Percentiles rank a stretch among this genome's conserved stretches.
Conservation (phyloP, 2,113 vertebrate genomes). For the Psephotus haematonotus region DNA sequence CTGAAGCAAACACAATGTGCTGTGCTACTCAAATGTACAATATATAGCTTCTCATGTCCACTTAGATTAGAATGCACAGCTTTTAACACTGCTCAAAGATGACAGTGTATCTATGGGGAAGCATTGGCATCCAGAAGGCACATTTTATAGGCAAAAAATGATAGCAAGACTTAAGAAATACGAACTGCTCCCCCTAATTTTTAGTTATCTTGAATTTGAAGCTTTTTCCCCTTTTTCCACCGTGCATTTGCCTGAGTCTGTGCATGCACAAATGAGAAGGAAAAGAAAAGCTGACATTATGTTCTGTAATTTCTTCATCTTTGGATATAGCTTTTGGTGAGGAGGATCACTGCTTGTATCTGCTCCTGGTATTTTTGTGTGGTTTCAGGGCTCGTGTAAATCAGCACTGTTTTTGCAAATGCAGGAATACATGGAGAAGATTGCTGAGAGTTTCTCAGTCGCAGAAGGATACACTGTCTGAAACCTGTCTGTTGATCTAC, state of each 20-base stretch:
- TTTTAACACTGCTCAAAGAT: slow-evolving; percentile 82
- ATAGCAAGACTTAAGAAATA: slow-evolving; percentile 41
- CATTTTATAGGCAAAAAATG: slow-evolving; percentile 70
- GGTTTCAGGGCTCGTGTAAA: neutral
- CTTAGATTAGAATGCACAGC: slow-evolving; percentile 83
- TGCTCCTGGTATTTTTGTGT: neutral
- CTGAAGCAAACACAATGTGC: slow-evolving; percentile 59
- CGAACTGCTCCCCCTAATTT: neutral
- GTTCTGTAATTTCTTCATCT: neutral
- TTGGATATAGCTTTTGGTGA: neutral
- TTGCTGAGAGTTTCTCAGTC: slow-evolving; percentile 25
- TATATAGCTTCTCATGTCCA: slow-evolving; percentile 81
- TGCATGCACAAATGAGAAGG: neutral
- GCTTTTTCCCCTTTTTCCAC: neutral
- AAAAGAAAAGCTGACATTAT: neutral
- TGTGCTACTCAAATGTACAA: slow-evolving; percentile 45
- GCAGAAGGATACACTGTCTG: slow-evolving; percentile 19
- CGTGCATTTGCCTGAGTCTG: neutral
- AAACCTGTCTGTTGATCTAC: neutral
- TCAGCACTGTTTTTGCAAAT: neutral
- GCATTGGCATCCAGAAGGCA: slow-evolving; percentile 86
- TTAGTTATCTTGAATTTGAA: neutral
- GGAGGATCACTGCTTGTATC: neutral
- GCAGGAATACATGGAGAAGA: neutral
- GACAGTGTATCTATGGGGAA: slow-evolving; percentile 89